Conservation (phyloP, 1,140 invertebrate species). For the Thaumatotibia leucotreta region DNA sequence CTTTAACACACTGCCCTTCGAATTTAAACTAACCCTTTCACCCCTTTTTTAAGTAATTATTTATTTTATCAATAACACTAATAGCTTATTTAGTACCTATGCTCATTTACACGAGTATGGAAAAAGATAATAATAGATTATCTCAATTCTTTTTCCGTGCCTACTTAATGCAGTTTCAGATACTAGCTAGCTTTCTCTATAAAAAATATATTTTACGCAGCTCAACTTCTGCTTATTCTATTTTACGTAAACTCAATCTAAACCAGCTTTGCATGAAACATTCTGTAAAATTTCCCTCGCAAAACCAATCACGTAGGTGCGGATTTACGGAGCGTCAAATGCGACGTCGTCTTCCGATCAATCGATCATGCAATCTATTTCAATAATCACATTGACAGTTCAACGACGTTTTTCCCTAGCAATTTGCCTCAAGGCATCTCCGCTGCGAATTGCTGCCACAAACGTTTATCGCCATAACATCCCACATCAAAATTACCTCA, state of each 20-base stretch:
- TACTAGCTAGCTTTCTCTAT: too few species aligned
- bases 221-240: too few species aligned
- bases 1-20: too few species aligned
- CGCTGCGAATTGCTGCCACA: background rate
- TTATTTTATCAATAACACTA: too few species aligned
- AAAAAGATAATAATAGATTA: too few species aligned
- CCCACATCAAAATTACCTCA: background rate
- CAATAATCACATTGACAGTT: background rate
- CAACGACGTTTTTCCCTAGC: background rate
- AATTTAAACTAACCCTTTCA: too few species aligned
- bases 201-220: too few species aligned
- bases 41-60: too few species aligned
- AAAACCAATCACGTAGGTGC: background rate
- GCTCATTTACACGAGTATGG: too few species aligned
- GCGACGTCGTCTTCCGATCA: background rate
- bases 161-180: too few species aligned
- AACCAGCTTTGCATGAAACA: background rate
- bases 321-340: background rate
- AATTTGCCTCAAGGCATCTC: background rate
- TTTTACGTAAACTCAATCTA: background rate
- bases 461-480: background rate
- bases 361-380: constrained; percentile 1
- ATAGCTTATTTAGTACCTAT: too few species aligned
- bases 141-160: too few species aligned
- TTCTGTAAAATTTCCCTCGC: background rate